Evolutionary conservation across 2,797 vertebrate genomes (phyloP).

Genomic region (Cynodonichthys magdalenae): DNA sequence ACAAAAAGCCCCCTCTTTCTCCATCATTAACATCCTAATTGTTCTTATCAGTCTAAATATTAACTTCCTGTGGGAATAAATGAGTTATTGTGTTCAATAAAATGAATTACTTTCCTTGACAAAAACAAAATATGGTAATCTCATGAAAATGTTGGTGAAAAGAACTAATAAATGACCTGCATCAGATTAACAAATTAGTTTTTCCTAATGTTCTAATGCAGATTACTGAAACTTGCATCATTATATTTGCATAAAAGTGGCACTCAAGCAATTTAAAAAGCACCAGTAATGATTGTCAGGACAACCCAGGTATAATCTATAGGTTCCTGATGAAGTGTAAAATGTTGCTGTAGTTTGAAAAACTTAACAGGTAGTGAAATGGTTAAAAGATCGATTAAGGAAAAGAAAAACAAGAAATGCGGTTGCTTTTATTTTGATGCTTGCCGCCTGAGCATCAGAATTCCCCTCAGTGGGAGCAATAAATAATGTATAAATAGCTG

Average conservation of each 20-base stretch:
- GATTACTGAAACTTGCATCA: conserved; percentile 38
- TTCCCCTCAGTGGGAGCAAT: conserved; percentile 33
- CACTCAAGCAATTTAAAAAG: conserved; percentile 22
- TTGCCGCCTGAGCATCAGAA: conserved; percentile 24
- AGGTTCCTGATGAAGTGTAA: conserved; percentile 12
- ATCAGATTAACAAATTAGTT: conserved; percentile 6
- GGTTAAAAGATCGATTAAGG: conserved; percentile 10
- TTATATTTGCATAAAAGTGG: conserved; percentile 21
- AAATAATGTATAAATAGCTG: conserved; percentile 45
- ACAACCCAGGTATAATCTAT: not conserved
- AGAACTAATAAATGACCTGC: not conserved
- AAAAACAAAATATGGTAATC: not conserved
- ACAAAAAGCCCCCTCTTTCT: no score
- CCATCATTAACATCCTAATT: not conserved
- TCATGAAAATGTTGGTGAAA: not conserved
- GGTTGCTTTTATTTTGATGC: conserved; percentile 28
- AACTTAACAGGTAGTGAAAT: conserved; percentile 19
- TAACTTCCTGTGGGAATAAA: not conserved
- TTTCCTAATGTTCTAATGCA: conserved; percentile 1
- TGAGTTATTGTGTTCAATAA: not conserved
- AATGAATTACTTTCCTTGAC: not conserved
- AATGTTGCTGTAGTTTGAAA: conserved; percentile 15
- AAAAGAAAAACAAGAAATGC: conserved; percentile 1
- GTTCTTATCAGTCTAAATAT: not conserved
- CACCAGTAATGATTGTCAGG: not conserved